Conservation (phyloP, 2,797 vertebrate genomes). For the Hozukius guyotensis region DNA sequence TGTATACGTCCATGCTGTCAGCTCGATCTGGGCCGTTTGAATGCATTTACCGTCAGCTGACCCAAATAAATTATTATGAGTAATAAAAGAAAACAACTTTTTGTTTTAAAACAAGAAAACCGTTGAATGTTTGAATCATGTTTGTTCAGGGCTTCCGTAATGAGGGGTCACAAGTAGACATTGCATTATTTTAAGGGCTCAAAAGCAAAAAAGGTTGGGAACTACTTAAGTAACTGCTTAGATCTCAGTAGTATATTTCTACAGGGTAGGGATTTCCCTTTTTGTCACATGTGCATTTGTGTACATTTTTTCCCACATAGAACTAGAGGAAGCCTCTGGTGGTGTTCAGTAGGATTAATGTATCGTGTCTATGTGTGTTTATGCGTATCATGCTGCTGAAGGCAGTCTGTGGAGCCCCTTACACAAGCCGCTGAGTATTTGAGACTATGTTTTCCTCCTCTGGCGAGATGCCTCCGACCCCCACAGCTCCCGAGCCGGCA, state of each 20-base stretch:
- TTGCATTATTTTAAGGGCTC: not conserved
- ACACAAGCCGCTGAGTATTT: slow-evolving; percentile 4
- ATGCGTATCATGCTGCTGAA: not conserved
- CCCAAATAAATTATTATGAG: no score
- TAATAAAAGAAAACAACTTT: no score
- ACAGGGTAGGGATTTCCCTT: not conserved
- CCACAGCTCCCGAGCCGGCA: slow-evolving; percentile 9
- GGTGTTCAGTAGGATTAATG: not conserved
- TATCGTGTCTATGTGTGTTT: not conserved
- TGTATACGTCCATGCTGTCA: no score
- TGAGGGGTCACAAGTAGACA: not conserved
- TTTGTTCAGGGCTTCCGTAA: no score
- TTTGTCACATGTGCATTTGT: not conserved
- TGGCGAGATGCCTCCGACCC: slow-evolving; percentile 1
- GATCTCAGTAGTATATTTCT: not conserved
- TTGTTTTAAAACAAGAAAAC: no score
- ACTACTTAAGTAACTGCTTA: not conserved
- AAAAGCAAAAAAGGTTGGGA: not conserved
- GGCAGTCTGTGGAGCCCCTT: slow-evolving; percentile 5
- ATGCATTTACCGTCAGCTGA: no score
- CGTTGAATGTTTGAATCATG: no score
- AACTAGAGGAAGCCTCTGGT: not conserved
- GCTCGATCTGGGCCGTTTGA: no score
- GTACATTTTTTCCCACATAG: not conserved
- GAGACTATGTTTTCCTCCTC: not conserved